Conservation (phyloP, 2,797 vertebrate species). For the Triplophysa bombifrons region DNA sequence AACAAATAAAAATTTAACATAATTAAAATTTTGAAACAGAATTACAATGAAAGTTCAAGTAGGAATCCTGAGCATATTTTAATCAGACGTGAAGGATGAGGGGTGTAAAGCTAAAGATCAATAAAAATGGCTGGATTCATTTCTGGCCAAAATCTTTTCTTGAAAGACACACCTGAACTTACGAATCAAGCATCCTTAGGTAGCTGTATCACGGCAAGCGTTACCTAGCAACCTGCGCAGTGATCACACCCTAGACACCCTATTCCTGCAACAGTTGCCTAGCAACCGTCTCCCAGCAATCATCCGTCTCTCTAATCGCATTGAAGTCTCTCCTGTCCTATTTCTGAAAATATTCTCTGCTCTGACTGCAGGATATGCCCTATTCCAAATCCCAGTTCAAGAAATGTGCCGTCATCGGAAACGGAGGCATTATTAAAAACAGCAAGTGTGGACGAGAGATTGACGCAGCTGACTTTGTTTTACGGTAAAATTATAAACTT, state of each 20-base stretch:
- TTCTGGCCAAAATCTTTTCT: not conserved
- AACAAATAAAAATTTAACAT: too few relatives aligned
- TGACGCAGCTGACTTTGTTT: conserved; percentile 93
- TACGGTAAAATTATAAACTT: conserved; percentile 79
- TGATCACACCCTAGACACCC: conserved; percentile 36
- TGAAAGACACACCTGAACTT: not conserved
- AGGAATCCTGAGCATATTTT: not conserved
- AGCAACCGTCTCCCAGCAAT: conserved; percentile 26
- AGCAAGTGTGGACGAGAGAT: conserved; percentile 95
- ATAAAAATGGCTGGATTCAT: too few relatives aligned
- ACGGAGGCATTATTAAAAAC: conserved; percentile 97
- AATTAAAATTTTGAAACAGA: not conserved
- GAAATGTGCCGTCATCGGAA: conserved; percentile 96
- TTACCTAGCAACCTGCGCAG: conserved; percentile 40
- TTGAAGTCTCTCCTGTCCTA: conserved; percentile 3
- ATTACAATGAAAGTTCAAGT: not conserved
- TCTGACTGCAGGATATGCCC: conserved; percentile 88
- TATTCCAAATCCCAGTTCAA: conserved; percentile 96
- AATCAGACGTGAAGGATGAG: too few relatives aligned
- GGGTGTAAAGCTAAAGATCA: too few relatives aligned
- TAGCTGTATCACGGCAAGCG: not conserved
- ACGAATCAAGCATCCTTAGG: conserved; percentile 14
- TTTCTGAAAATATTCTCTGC: conserved; percentile 21
- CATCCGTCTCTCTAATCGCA: conserved; percentile 1
- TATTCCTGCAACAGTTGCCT: conserved; percentile 38